Evolutionary conservation across 2,113 vertebrate genomes (phyloP).

Genomic region (Pardalotus punctatus): DNA sequence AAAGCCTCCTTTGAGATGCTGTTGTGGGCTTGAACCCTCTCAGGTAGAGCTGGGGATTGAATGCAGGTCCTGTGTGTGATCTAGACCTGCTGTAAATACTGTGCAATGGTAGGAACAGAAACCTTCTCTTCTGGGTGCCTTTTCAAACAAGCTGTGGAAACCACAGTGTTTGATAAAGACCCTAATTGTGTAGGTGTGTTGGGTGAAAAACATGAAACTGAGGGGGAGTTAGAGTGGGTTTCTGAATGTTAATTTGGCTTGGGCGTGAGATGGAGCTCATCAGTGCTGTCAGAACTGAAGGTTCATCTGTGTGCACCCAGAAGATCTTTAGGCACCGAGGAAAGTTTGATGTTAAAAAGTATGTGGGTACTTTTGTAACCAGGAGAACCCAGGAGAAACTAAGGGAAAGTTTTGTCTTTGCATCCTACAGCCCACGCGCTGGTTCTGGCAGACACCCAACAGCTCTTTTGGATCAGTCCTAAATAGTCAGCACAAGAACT

Average conservation of each 20-base stretch:
- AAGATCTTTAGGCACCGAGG: background rate
- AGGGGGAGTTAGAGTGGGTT: constrained; percentile 26
- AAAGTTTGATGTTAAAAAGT: background rate
- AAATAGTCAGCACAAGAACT: background rate
- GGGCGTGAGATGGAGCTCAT: background rate
- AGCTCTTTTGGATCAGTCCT: background rate
- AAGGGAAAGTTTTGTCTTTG: background rate
- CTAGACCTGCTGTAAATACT: background rate
- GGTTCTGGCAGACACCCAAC: background rate
- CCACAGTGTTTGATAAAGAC: background rate
- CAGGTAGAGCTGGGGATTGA: background rate
- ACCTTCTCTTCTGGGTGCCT: background rate
- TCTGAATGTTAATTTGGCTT: constrained; percentile 2
- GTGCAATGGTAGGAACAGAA: background rate
- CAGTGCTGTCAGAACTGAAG: background rate
- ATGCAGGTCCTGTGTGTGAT: background rate
- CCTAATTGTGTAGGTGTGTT: constrained; percentile 7
- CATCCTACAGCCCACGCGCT: background rate
- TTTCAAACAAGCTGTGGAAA: constrained; percentile 6
- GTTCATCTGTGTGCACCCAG: background rate
- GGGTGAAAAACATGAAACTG: constrained; percentile 22
- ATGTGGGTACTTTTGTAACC: background rate
- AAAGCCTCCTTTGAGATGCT: background rate
- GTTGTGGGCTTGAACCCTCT: background rate
- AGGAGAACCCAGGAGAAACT: background rate